Evolutionary conservation across 2,888 invertebrate species (phyloP).

Genomic region (Drosophila melanosoma): DNA sequence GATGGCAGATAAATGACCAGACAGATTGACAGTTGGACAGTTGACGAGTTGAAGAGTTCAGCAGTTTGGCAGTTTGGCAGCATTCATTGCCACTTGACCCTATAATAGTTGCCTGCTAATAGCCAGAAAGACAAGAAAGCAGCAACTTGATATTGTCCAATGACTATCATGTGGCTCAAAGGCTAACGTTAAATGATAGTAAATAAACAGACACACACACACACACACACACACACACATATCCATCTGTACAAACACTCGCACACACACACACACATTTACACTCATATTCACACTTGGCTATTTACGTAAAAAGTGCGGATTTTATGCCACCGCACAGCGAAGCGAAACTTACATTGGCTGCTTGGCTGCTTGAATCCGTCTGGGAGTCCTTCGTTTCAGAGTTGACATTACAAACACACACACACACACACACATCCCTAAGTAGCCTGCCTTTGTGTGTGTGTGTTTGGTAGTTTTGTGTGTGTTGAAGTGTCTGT

Average conservation of each 20-base stretch:
- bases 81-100: slow-evolving; percentile 64
- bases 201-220: too few relatives aligned
- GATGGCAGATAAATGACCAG: slow-evolving; percentile 7
- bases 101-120: slow-evolving; percentile 62
- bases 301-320: slow-evolving; percentile 77
- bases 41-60: neutral
- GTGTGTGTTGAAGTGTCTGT: slow-evolving; percentile 72
- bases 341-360: slow-evolving; percentile 26
- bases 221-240: slow-evolving; percentile 19
- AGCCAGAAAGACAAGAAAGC: slow-evolving; percentile 54
- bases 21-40: neutral
- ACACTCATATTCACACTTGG: slow-evolving; percentile 41
- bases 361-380: slow-evolving; percentile 20
- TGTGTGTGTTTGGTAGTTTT: neutral
- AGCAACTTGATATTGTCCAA: slow-evolving; percentile 36
- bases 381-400: slow-evolving; percentile 43
- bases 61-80: slow-evolving; percentile 23
- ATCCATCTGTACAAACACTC: neutral
- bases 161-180: slow-evolving; percentile 42
- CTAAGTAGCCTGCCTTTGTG: slow-evolving; percentile 31
- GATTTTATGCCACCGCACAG: slow-evolving; percentile 70
- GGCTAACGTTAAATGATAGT: slow-evolving; percentile 62
- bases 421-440: slow-evolving; percentile 35
- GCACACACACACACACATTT: neutral
- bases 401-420: slow-evolving; percentile 63